Evolutionary conservation across 2,888 invertebrate species (phyloP).

Genomic region (Adelognathus sp.): DNA sequence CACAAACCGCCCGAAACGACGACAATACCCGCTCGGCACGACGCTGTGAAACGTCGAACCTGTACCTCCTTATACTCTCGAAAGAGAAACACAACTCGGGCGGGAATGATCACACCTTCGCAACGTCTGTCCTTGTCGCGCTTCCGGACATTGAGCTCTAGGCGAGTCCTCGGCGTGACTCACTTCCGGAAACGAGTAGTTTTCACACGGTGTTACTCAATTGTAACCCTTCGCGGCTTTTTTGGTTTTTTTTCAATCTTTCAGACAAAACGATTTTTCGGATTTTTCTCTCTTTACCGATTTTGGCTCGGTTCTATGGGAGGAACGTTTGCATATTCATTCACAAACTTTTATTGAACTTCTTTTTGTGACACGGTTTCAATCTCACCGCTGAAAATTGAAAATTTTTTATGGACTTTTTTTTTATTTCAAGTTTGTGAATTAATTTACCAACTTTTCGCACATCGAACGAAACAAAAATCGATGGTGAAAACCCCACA

Average conservation of each 20-base stretch:
- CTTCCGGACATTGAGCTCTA: not conserved
- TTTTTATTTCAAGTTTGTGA: too few species aligned
- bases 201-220: not conserved
- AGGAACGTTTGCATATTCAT: too few species aligned
- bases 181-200: conserved; percentile 14
- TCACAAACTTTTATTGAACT: too few species aligned
- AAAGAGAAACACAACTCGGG: not conserved
- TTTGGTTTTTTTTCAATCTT: not conserved
- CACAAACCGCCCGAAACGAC: conserved; percentile 14
- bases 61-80: conserved; percentile 14
- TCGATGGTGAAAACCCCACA: too few species aligned
- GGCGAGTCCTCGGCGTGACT: not conserved
- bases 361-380: too few species aligned
- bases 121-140: conserved; percentile 4
- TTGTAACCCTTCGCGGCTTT: not conserved
- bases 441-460: too few species aligned
- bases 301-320: too few species aligned
- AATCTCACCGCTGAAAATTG: too few species aligned
- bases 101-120: not conserved
- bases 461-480: too few species aligned
- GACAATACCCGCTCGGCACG: not conserved
- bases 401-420: too few species aligned
- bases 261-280: not conserved
- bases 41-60: conserved; percentile 9
- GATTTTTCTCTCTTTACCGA: too few species aligned